Evolutionary conservation across 2,797 vertebrate species (phyloP), one percentile per base, ranked within the genome.

Genomic region (Squalus acanthias): DNA sequence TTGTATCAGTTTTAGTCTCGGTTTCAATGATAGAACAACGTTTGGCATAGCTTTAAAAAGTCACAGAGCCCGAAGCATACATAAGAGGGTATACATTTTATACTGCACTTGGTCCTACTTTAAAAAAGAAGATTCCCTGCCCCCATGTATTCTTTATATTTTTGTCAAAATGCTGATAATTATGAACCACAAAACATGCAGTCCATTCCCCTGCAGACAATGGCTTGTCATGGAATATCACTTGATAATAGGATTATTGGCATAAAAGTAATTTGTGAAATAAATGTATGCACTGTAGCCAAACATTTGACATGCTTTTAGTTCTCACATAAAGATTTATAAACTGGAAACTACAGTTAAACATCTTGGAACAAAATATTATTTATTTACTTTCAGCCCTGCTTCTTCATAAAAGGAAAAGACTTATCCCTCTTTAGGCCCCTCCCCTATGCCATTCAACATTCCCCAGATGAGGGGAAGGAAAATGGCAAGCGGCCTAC

Each of bases 261-360:
- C 69, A 95, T 57, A 29, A n/a, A 74, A 72, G 76, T 29, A 17
- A 95, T 76, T 92, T 65, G 60, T 95, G 94, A 95, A 33, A 74
- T 50, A 95, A 95, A 29, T 26, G 53, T 85, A 63, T 22, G 15
- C 33, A 91, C 57, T n/a, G 12, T 91, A 91, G 60, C 57, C 53
- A 91, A 13, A 92, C 89, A 92, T 92, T 92, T n/a, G 33, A 95
- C 17, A 76, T 65, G 69, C 46, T 76, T 95, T 95, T 76, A 72
- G 29, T 95, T 57, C 70, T 57, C 72, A 76, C 26, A 57, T 33
- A 13, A 76, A 95, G 70, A 95, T 74, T 76, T 95, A 53, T 95
- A 95, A 95, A 95, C 8, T 57, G 29, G 22, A 70, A 95, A 72
- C 24, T 53, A 9, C 94, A 76, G 46, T n/a, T 60, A 60, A 74